Base-by-base conservation (phyloP, 2,797 vertebrate species). In the Hirundo rustica region DNA sequence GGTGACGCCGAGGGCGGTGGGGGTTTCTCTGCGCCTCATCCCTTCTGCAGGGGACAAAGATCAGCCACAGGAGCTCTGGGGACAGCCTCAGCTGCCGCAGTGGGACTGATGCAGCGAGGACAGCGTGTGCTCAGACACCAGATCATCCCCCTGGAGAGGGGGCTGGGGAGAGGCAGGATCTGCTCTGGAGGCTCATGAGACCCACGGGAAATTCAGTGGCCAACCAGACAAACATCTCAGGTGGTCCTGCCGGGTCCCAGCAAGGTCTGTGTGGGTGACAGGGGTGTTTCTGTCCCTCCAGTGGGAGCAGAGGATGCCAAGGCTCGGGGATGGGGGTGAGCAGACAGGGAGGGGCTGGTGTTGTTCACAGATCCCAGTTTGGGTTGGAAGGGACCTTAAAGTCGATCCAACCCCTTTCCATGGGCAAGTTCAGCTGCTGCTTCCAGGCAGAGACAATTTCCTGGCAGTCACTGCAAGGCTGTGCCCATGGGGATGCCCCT, bases 91-190 rank as follows among this genome's bases (percentile, higher is more conserved):
- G 67, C 60, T 74, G 82, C 38, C 51, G 1, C 2, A 3, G 89
- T n/a, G 89, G 93, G 82, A 60, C 48, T 34, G 50, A 50, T 44
- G 53, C 45, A 26, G 50, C 64, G 78, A 53, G 27, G n/a, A 9
- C 48, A 10, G 67, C 0, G 1, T 2, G 81, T 15, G 55, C 4
- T 45, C 40, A 60, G 27, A 14, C 74, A 38, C 3, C 40, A 9
- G 38, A 5, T 4, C 60, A 10, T 7, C 73, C 11, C 3, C 1
- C 0, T 1, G 55, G 4, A 16, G 18, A 3, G n/a, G 40, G 83
- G 36, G 16, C 30, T 2, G 47, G 71, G 81, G 34, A 72, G 21
- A 34, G 75, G 75, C 64, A 51, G 42, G 2, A 13, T 2, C 75
- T 50, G 27, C 55, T 75, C 67, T 7, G 53, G 17, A 36, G 20